Conservation (phyloP, 2,888 invertebrate species). For the Aphidius colemani region DNA sequence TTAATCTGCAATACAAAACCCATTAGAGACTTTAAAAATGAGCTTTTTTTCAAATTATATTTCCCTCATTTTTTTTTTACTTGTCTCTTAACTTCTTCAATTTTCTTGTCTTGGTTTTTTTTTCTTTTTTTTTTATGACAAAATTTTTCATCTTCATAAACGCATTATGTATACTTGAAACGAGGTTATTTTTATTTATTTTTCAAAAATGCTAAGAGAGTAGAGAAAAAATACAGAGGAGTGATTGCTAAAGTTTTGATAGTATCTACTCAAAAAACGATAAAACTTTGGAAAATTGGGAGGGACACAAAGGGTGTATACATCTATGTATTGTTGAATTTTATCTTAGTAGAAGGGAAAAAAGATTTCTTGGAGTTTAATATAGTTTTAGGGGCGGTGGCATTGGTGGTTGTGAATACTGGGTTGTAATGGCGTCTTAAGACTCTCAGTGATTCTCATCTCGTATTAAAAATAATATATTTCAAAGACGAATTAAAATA, state of each 20-base stretch:
- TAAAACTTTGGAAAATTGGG: constrained; percentile 28
- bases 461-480: neutral
- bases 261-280: constrained; percentile 30
- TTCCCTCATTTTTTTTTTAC: too few species aligned
- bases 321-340: constrained; percentile 31
- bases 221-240: constrained; percentile 20
- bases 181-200: constrained; percentile 22
- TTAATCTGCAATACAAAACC: too few species aligned
- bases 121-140: neutral
- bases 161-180: constrained; percentile 14
- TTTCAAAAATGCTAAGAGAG: constrained; percentile 3
- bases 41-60: too few species aligned
- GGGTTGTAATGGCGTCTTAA: constrained; percentile 60
- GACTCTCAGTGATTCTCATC: constrained; percentile 54
- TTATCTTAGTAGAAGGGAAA: constrained; percentile 20
- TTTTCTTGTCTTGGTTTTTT: neutral
- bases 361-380: constrained; percentile 60
- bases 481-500: neutral
- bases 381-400: constrained; percentile 59
- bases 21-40: too few species aligned
- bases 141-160: neutral
- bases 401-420: constrained; percentile 48
- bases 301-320: constrained; percentile 25
- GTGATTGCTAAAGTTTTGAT: constrained; percentile 33
- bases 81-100: too few species aligned